Evolutionary conservation across 2,113 vertebrate species (phyloP).

Genomic region (Maccullochella peelii): DNA sequence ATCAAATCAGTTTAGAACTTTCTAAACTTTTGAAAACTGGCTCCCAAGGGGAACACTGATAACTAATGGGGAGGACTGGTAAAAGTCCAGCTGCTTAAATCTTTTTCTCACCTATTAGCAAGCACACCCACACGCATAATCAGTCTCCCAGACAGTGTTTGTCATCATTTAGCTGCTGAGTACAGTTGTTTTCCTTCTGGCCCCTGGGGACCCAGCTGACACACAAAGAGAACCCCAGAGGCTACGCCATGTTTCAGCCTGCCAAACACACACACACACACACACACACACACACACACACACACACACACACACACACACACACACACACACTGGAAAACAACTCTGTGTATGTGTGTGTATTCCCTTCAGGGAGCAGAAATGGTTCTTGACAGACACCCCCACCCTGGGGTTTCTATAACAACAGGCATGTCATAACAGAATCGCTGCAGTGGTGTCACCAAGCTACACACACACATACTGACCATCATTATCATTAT

Average conservation of each 20-base stretch:
- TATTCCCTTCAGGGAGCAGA: constrained; percentile 35
- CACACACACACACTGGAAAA: constrained; percentile 31
- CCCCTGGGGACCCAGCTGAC: constrained; percentile 52
- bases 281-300: constrained; percentile 27
- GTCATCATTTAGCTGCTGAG: constrained; percentile 68
- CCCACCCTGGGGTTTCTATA: constrained; percentile 63
- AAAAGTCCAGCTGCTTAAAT: constrained; percentile 4
- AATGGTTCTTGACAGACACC: constrained; percentile 57
- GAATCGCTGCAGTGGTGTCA: constrained; percentile 53
- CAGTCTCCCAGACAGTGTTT: constrained; percentile 40
- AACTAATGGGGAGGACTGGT: constrained; percentile 4
- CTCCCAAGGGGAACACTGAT: background rate
- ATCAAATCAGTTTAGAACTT: background rate
- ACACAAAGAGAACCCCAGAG: constrained; percentile 57
- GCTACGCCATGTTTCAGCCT: constrained; percentile 63
- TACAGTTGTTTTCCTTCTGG: constrained; percentile 75
- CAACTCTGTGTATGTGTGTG: constrained; percentile 34
- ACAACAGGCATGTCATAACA: constrained; percentile 77
- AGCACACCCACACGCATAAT: background rate
- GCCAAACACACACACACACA: constrained; percentile 48
- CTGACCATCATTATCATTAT: constrained; percentile 39
- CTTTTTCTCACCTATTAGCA: background rate
- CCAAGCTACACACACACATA: constrained; percentile 33
- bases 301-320: constrained; percentile 18
- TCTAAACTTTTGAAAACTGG: background rate